Conservation (phyloP, 2,113 vertebrate species). For the Progne subis region DNA sequence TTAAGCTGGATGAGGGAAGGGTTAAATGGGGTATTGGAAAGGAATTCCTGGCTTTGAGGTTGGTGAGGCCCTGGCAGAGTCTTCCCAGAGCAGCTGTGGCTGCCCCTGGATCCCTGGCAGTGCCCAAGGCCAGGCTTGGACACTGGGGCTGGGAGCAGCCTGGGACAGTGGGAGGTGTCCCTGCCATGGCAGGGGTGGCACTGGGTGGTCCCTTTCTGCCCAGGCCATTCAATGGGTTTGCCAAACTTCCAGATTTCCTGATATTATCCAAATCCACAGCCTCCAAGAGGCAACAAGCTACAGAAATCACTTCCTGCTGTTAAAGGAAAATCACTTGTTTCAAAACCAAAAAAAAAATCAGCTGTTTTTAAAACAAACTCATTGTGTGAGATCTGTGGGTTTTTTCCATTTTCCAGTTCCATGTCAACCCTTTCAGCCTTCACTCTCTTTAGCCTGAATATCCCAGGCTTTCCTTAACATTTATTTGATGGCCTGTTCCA, state of each 20-base stretch:
- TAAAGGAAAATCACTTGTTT: background rate
- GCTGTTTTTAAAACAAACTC: background rate
- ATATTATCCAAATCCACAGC: background rate
- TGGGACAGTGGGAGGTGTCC: background rate
- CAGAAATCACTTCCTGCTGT: background rate
- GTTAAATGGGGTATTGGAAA: fast-evolving
- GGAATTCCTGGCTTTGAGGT: background rate
- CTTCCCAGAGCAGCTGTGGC: background rate
- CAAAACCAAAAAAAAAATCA: background rate
- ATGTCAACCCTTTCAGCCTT: background rate
- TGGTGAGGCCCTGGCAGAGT: background rate
- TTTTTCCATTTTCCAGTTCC: background rate
- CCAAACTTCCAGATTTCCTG: background rate
- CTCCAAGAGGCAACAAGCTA: background rate
- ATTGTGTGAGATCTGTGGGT: background rate
- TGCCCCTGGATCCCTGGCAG: background rate
- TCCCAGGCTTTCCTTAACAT: background rate
- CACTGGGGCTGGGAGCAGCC: background rate
- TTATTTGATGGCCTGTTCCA: background rate
- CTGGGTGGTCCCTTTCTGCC: background rate
- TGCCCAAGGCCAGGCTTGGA: background rate
- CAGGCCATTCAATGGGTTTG: background rate
- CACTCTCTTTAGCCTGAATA: background rate
- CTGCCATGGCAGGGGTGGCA: background rate
- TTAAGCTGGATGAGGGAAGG: background rate